Evolutionary conservation across 2,888 invertebrate species (phyloP).

Genomic region (Agriotes lineatus): DNA sequence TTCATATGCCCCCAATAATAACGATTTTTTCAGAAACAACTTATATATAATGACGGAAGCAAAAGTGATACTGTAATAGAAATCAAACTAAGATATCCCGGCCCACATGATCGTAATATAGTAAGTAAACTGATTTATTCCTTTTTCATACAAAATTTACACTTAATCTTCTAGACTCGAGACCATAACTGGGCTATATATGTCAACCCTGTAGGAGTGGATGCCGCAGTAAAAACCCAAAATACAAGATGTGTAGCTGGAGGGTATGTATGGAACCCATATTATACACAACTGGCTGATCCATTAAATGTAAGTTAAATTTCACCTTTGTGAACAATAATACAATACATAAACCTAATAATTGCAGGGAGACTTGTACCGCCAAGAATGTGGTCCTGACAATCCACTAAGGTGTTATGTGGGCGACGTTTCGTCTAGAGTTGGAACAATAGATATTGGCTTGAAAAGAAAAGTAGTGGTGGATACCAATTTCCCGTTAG

Average conservation of each 20-base stretch:
- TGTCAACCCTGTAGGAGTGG: constrained; percentile 92
- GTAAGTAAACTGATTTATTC: constrained; percentile 65
- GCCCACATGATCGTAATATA: constrained; percentile 84
- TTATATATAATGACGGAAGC: constrained; percentile 88
- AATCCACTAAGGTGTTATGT: constrained; percentile 92
- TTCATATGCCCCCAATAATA: background rate
- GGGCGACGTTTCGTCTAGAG: constrained; percentile 87
- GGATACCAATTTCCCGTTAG: constrained; percentile 90
- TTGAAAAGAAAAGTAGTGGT: constrained; percentile 80
- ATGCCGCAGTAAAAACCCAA: constrained; percentile 85
- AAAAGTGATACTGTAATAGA: constrained; percentile 92
- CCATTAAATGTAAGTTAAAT: constrained; percentile 80
- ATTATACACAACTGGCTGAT: constrained; percentile 89
- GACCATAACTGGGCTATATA: constrained; percentile 92
- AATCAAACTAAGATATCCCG: constrained; percentile 89
- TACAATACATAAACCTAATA: background rate
- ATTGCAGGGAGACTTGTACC: constrained; percentile 82
- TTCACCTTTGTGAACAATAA: background rate
- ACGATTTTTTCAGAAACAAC: constrained; percentile 78
- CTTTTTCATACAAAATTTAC: background rate
- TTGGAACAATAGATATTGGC: constrained; percentile 88
- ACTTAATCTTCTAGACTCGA: constrained; percentile 72
- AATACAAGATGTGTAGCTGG: constrained; percentile 89
- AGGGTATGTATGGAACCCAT: constrained; percentile 93
- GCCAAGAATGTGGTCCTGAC: constrained; percentile 87